Evolutionary conservation across 2,113 vertebrate species (phyloP), one percentile per base, ranked within the genome.

Genomic region (Poeciliopsis occidentalis): DNA sequence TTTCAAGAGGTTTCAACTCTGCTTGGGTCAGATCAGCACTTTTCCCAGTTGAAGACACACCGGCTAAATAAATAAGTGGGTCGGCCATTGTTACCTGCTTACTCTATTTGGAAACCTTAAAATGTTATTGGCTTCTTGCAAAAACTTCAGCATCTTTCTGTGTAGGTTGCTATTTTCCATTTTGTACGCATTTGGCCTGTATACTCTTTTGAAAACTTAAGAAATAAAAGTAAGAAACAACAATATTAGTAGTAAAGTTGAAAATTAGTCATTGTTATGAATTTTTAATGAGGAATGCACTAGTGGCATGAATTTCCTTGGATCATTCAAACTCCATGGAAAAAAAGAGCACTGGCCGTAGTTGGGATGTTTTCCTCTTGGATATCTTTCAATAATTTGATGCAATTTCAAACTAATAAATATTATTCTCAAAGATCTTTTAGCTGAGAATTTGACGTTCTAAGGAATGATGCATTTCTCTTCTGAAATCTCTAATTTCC

Each of bases 1-100:
- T 72, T 88, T 90, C 81, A 85, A 91, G 90, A 89, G 91, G 69
- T 54, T 85, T 63, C 67, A 80, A 76, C 78, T 85, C 73, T 24
- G 88, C 76, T 85, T 88, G 84, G 78, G 87, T 82, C 72, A 24
- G 57, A 83, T 92, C 92, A 92, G 91, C 90, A 88, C 87, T 91
- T 93, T 86, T 79, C 75, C 81, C 60, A 73, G 81, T 71, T 5
- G 34, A 86, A 87, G 80, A 88, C 84, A 83, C 78, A 69, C 67
- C 29, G 70, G 76, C 76, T 85, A 75, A 89, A 87, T 71, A 87
- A 84, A 83, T 76, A 80, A 86, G 73, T 57, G 76, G 19, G 19
- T 80, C 80, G 22, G 78, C 30, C 71, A 68, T n/a, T 64, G 39
- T 64, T 32, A 60, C 67, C 64, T 79, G 62, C 77, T 85, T 78